phyloP scores from a whole-genome alignment of 2,113 vertebrate species.

The Leptocoma aspasia region DNA sequence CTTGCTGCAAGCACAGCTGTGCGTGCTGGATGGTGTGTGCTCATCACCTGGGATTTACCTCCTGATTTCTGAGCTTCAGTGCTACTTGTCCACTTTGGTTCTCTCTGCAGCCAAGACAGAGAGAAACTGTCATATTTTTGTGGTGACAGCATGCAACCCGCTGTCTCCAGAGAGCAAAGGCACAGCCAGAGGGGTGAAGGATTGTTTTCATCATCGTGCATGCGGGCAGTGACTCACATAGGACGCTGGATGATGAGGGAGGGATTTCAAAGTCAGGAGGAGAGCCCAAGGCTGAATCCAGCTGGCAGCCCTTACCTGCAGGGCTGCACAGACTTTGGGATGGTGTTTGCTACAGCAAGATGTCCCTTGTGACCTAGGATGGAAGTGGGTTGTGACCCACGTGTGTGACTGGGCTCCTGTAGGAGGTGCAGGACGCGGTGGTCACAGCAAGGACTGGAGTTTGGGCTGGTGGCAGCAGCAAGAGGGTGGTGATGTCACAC shows the following conservation, averaged over 20 bases:
- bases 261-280: not conserved
- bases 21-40: not conserved
- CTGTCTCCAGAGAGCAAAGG: not conserved
- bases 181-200: not conserved
- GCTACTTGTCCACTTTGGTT: not conserved
- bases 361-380: not conserved
- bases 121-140: not conserved
- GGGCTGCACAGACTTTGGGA: not conserved
- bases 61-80: not conserved
- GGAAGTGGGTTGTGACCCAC: not conserved
- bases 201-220: not conserved
- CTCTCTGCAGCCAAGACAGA: not conserved
- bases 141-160: not conserved
- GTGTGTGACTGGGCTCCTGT: not conserved
- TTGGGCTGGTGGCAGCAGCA: not conserved
- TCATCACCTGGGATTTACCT: not conserved
- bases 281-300: not conserved
- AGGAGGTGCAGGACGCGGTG: fast-evolving
- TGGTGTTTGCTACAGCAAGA: fast-evolving
- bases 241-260: not conserved
- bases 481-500: not conserved
- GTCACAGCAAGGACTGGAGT: fast-evolving
- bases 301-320: not conserved
- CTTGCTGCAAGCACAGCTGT: not conserved
- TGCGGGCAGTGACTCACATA: not conserved